Base-by-base conservation (phyloP, 2,113 vertebrate species). In the Xenus cinereus region DNA sequence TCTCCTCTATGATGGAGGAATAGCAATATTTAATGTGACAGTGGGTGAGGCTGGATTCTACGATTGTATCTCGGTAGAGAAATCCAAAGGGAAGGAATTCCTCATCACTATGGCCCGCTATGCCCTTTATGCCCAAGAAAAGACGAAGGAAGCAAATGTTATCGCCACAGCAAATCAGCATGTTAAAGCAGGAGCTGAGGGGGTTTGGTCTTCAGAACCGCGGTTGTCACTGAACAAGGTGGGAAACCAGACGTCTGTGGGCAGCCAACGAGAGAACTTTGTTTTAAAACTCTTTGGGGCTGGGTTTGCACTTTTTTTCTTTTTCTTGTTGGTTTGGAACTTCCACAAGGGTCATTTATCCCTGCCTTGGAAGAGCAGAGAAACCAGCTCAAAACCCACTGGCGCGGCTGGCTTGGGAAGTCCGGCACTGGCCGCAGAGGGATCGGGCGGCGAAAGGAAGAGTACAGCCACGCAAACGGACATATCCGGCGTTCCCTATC, bases 281-380 rank as follows among this genome's bases (percentile, higher is more conserved):
- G 28, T 62, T 37, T 87, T 98, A 46, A 89, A 98, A 90, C 88
- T 98, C 91, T 57, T 89, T 2, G 95, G 96, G 10, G 92, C 75
- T 23, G 51, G 95, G 32, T 96, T 98, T 64, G 94, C 87, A 3
- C 24, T 98, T 60, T 39, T 78, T 41, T 84, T 98, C 76, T 81
- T 94, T 17, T 92, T 5, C 32, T 69, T 97, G 41, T 72, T 98
- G 17, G 12, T 59, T 39, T 98, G 98, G 98, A 98, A 98, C 85
- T 62, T 98, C 81, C 97, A 82, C 93, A 98, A 96, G 71, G 98
- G 98, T 10, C 96, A 98, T 84, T 35, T 98, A 6, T 8, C 77
- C 46, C 30, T 90, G 45, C 95, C 90, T 91, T 30, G 96, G 93
- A 78, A 83, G 56, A 20, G 78, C 59, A 41, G 46, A 90, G 45